These are phyloP conservation scores for Helogale parvula DNA, from an alignment of 2,113 vertebrate genomes.

Conservation along the genomic window DNA sequence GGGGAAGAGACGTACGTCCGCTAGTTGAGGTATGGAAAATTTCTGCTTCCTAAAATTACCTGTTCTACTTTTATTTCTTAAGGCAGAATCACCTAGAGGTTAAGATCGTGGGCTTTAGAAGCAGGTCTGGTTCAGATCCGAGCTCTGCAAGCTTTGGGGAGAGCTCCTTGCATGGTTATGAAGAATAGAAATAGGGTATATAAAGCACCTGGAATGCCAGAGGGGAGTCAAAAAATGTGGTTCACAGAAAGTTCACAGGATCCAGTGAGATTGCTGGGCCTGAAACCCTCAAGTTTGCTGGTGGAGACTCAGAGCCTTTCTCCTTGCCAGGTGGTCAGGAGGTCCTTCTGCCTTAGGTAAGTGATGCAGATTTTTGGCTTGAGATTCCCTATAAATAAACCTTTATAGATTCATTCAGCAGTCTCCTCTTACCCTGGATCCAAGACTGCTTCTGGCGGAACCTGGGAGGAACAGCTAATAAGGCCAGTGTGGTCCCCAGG, in stretches of 20 bases:
- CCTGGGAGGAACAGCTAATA: background rate
- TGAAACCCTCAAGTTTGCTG: background rate
- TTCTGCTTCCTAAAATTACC: background rate
- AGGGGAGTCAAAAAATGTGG: background rate
- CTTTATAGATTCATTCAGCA: background rate
- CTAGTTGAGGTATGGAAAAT: background rate
- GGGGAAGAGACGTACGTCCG: background rate
- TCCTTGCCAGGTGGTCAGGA: background rate
- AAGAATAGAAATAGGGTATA: background rate
- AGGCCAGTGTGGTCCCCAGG: background rate
- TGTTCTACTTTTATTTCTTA: background rate
- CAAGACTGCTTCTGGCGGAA: background rate
- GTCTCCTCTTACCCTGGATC: background rate
- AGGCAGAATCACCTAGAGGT: background rate
- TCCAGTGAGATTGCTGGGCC: background rate
- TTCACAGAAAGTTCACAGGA: background rate
- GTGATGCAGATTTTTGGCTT: background rate
- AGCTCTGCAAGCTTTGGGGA: background rate
- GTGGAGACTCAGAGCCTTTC: background rate
- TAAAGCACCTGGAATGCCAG: background rate
- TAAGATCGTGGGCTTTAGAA: slow-evolving; percentile 14
- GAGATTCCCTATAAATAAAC: background rate
- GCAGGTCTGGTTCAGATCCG: background rate
- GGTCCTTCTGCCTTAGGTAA: background rate
- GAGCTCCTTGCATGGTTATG: background rate